Evolutionary conservation across 1,140 invertebrate species (phyloP).

Genomic region (Solenopsis invicta): DNA sequence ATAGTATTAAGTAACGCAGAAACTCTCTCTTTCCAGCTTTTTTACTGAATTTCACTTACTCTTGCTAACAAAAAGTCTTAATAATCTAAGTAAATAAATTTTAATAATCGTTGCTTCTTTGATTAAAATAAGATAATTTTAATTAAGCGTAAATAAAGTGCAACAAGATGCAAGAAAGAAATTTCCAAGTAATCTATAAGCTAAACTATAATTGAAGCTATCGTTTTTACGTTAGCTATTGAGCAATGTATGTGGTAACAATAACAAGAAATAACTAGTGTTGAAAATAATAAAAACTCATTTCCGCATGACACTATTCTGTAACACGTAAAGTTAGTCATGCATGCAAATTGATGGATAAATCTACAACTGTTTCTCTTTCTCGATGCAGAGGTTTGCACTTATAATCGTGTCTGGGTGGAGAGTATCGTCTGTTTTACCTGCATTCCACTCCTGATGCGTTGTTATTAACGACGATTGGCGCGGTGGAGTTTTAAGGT

Average conservation of each 20-base stretch:
- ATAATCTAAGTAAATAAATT: neutral
- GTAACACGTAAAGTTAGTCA: conserved; percentile 24
- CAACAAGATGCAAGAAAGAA: neutral
- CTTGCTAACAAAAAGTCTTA: neutral
- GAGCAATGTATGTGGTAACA: neutral
- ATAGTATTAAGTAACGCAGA: neutral
- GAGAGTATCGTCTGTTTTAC: conserved; percentile 26
- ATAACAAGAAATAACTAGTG: neutral
- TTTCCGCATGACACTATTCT: conserved; percentile 6
- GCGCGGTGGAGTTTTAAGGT: conserved; percentile 75
- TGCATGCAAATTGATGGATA: conserved; percentile 39
- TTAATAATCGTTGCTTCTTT: neutral
- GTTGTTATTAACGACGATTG: conserved; percentile 49
- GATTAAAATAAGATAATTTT: neutral
- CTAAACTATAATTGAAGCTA: too few relatives aligned
- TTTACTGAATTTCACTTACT: neutral
- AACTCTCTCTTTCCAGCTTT: neutral
- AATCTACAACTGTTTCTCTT: conserved; percentile 4
- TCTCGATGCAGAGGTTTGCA: conserved; percentile 2
- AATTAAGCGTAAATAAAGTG: neutral
- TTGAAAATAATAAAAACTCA: neutral
- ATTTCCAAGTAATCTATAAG: neutral
- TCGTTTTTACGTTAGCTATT: neutral
- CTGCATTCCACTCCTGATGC: conserved; percentile 41
- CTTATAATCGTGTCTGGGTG: neutral